phyloP scores from a whole-genome alignment of 2,797 vertebrate species.

The Darevskia nairensis region DNA sequence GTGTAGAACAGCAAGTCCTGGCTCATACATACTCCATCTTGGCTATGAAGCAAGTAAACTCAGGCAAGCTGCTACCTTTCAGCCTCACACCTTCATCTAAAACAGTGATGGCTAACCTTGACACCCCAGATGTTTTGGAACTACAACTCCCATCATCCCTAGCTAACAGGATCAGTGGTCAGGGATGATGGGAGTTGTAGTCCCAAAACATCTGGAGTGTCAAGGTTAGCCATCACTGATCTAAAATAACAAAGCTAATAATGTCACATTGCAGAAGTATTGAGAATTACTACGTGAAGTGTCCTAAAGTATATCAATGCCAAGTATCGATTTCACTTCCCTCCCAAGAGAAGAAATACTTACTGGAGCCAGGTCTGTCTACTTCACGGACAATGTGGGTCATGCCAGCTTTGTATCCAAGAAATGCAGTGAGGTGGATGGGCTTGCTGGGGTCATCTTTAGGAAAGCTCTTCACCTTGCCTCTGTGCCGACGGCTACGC shows the following conservation, averaged over 20 bases:
- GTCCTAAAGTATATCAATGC: neutral
- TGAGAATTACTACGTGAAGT: too few species aligned
- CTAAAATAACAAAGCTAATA: neutral
- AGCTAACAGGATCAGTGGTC: too few species aligned
- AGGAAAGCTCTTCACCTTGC: slow-evolving; percentile 98
- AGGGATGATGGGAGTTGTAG: too few species aligned
- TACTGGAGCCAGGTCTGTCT: slow-evolving; percentile 97
- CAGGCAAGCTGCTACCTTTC: neutral
- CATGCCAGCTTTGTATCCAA: slow-evolving; percentile 99
- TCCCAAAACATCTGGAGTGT: too few species aligned
- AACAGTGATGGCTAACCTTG: too few species aligned
- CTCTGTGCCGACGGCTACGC: slow-evolving; percentile 91
- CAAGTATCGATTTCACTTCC: neutral
- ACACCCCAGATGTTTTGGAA: too few species aligned
- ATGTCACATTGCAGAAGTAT: neutral
- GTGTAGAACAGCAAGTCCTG: neutral
- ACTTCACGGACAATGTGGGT: slow-evolving; percentile 98
- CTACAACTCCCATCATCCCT: too few species aligned
- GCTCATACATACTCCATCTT: neutral
- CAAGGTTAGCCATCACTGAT: too few species aligned
- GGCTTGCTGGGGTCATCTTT: slow-evolving; percentile 95
- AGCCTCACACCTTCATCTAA: too few species aligned
- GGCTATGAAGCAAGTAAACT: neutral
- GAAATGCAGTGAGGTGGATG: slow-evolving; percentile 94
- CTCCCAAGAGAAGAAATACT: slow-evolving; percentile 51